phyloP scores from a whole-genome alignment of 2,797 vertebrate genomes.

The Smutsia gigantea region DNA sequence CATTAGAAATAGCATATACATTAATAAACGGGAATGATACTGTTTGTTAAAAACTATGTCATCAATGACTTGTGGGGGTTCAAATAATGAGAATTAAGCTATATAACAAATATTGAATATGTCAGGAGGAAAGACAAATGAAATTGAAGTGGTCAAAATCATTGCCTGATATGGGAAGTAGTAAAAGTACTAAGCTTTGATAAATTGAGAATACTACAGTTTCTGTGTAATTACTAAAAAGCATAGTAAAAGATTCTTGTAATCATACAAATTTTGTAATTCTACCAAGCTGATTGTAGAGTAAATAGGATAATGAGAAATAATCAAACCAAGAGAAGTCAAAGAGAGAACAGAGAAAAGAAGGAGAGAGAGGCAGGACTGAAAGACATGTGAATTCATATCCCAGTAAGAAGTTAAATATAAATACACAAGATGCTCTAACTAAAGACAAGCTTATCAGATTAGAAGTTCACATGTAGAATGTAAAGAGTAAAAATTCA shows the following conservation, averaged over 20 bases:
- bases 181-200: not conserved
- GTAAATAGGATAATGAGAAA: not conserved
- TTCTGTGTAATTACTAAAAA: not conserved
- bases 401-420: not conserved
- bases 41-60: not conserved
- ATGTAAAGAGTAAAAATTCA: not conserved
- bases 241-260: not conserved
- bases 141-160: not conserved
- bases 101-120: not conserved
- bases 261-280: not conserved
- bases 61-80: not conserved
- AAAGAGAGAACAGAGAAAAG: not conserved
- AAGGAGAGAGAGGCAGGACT: not conserved
- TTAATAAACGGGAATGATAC: not conserved
- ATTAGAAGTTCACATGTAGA: not conserved
- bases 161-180: not conserved
- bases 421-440: not conserved
- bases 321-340: not conserved
- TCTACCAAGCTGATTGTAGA: not conserved
- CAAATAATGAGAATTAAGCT: not conserved
- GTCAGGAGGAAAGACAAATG: not conserved
- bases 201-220: not conserved
- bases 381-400: not conserved
- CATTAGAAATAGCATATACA: not conserved
- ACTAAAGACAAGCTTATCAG: not conserved